Evolutionary conservation across 2,797 vertebrate genomes (phyloP).

Genomic region (Malurus splendens): DNA sequence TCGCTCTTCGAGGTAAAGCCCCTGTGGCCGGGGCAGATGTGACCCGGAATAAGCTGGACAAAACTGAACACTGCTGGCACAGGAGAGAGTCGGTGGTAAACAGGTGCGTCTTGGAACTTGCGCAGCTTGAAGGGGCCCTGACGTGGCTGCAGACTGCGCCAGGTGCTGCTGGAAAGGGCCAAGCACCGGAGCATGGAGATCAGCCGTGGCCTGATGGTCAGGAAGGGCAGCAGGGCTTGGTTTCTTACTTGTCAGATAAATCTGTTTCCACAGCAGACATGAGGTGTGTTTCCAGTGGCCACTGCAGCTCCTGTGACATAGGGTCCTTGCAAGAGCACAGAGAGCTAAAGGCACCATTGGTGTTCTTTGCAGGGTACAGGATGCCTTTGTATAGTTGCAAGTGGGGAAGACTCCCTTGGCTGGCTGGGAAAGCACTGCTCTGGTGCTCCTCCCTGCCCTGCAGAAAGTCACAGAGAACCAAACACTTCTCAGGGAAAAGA

Average conservation of each 20-base stretch:
- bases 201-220: rapidly evolving
- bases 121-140: rapidly evolving
- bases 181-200: rapidly evolving
- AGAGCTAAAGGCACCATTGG: rapidly evolving
- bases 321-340: rapidly evolving
- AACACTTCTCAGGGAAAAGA: background rate
- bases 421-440: background rate
- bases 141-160: rapidly evolving
- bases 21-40: background rate
- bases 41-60: too few species aligned
- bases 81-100: rapidly evolving
- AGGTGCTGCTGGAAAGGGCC: background rate
- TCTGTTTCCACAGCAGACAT: background rate
- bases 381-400: background rate
- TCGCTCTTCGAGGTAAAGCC: background rate
- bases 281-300: rapidly evolving
- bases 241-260: background rate
- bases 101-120: rapidly evolving
- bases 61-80: rapidly evolving
- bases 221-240: rapidly evolving
- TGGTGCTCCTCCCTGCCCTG: background rate
- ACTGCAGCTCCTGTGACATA: background rate
- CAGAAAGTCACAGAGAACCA: background rate
- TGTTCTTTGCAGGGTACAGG: background rate
- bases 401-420: rapidly evolving